phyloP scores from a whole-genome alignment of 2,888 invertebrate species.

The Platerodrilus igneus region DNA sequence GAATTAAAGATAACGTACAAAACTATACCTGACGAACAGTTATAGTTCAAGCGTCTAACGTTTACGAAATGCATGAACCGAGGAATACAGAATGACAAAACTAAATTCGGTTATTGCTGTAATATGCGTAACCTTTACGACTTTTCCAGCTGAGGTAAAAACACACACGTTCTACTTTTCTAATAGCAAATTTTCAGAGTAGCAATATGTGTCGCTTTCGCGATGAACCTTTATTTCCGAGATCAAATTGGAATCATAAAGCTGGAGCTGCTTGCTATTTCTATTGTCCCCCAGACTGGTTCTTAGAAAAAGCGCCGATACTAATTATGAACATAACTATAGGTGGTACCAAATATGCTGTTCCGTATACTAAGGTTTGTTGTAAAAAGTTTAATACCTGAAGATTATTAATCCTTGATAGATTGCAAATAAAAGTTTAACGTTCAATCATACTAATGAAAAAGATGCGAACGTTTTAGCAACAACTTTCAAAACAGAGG shows the following conservation, averaged over 20 bases:
- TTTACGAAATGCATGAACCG: too few species aligned
- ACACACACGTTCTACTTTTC: too few species aligned
- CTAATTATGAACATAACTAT: too few species aligned
- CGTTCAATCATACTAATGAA: constrained; percentile 6
- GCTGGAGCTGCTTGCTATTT: constrained; percentile 18
- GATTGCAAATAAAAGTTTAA: background rate
- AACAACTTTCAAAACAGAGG: constrained; percentile 32
- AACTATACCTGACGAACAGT: too few species aligned
- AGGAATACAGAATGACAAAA: too few species aligned
- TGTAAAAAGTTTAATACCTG: background rate
- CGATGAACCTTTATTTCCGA: constrained; percentile 13
- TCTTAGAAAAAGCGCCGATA: constrained; percentile 3
- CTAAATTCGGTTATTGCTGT: too few species aligned
- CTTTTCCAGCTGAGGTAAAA: too few species aligned
- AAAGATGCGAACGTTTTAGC: constrained; percentile 28
- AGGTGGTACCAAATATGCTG: background rate
- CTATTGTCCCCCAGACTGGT: constrained; percentile 8
- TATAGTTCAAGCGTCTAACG: too few species aligned
- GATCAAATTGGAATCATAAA: constrained; percentile 14
- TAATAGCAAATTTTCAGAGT: constrained; percentile 4
- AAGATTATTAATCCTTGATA: background rate
- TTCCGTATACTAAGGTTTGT: constrained; percentile 1
- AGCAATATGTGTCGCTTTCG: constrained; percentile 17
- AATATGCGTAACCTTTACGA: too few species aligned
- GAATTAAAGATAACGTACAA: too few species aligned